These are phyloP conservation scores for Lineus longissimus DNA, from an alignment of 1,140 invertebrate genomes.

Conservation along the genomic window DNA sequence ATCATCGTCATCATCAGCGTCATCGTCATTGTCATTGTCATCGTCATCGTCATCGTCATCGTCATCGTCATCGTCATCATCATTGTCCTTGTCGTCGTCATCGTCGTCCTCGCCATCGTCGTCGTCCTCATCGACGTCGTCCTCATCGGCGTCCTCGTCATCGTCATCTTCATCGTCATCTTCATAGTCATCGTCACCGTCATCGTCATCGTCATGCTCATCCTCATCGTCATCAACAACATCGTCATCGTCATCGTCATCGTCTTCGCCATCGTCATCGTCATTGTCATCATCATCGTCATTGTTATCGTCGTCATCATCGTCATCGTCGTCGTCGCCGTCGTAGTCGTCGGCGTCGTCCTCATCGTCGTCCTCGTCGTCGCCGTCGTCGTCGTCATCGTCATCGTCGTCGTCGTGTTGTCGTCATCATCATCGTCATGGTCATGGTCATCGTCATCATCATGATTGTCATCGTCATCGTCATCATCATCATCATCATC, in stretches of 20 bases:
- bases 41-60: constrained; percentile 8
- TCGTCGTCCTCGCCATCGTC: constrained; percentile 9
- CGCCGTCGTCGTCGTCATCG: neutral
- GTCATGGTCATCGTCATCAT: neutral
- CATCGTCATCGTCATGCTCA: no score
- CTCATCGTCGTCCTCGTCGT: neutral
- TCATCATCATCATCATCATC: no score
- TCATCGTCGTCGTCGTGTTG: neutral
- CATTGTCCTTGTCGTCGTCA: constrained; percentile 6
- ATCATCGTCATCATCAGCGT: constrained; percentile 13
- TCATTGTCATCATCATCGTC: constrained; percentile 7
- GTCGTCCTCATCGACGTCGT: no score
- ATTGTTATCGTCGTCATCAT: constrained; percentile 1
- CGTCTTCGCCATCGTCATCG: neutral
- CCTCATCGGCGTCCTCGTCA: neutral
- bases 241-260: neutral
- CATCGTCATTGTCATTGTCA: neutral
- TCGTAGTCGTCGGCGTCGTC: no score
- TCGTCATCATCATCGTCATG: constrained; percentile 8
- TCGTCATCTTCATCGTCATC: neutral
- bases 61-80: neutral
- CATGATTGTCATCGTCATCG: no score
- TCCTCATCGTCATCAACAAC: constrained; percentile 10
- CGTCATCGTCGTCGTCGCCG: neutral
- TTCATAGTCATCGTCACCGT: neutral